Evolutionary conservation across 2,888 invertebrate species (phyloP).

Genomic region (Lingula anatina): DNA sequence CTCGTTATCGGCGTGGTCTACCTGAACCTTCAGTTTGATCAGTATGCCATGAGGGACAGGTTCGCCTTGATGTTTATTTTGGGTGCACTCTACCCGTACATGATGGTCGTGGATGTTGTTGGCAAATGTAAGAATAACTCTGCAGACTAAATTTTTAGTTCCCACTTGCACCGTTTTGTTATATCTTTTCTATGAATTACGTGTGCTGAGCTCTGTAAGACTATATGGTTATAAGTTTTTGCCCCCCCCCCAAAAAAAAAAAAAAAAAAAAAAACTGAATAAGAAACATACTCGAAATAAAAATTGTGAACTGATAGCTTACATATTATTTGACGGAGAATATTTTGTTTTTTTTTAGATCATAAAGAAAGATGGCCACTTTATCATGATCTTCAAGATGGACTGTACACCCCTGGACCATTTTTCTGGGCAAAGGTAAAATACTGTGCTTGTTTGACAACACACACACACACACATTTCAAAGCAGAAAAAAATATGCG

Average conservation of each 20-base stretch:
- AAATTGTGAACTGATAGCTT: too few relatives aligned
- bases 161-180: background rate
- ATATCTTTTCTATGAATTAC: background rate
- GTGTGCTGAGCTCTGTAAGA: background rate
- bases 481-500: too few relatives aligned
- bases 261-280: too few relatives aligned
- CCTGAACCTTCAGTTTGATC: conserved; percentile 23
- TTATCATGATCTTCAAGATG: conserved; percentile 35
- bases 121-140: conserved; percentile 24
- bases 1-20: conserved; percentile 34
- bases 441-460: too few relatives aligned
- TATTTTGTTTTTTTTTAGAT: conserved; percentile 24
- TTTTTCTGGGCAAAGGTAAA: conserved; percentile 40
- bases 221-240: background rate
- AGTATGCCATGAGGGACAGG: conserved; percentile 32
- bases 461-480: too few relatives aligned
- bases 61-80: conserved; percentile 37
- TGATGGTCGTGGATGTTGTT: conserved; percentile 37
- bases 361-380: conserved; percentile 30
- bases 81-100: conserved; percentile 38
- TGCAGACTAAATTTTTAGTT: too few relatives aligned
- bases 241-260: too few relatives aligned
- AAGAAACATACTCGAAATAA: too few relatives aligned
- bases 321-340: too few relatives aligned
- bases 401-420: conserved; percentile 27